Evolutionary conservation across 2,113 vertebrate species (phyloP), one percentile per base, ranked within the genome.

Genomic region (Kryptolebias marmoratus): DNA sequence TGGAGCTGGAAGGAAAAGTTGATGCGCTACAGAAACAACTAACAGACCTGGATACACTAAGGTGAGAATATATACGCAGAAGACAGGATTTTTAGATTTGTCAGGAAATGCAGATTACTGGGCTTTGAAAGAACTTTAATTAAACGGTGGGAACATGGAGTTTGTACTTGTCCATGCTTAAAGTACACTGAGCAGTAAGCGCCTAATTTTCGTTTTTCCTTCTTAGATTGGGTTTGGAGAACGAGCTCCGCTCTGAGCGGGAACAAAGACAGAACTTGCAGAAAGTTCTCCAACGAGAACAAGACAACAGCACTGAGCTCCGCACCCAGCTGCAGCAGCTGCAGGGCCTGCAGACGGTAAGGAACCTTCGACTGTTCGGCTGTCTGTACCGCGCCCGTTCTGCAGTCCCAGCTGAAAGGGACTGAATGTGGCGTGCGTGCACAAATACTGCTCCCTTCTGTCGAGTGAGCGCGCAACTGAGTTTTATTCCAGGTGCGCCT

Each of bases 291-390:
- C 95, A 96, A 79, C 93, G 90, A 18, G 97, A 99, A 75, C 96
- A 95, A 73, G 97, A 98, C 81, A 94, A 94, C 73, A 94, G 95
- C 42, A 4, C 83, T 1, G 94, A 97, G 70, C 95, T 99, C 39
- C 95, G 93, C 88, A 95, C 95, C 18, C 96, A 99, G 87, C 82
- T 99, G 44, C 95, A 98, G 15, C 97, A 99, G 86, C 94, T 97
- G 27, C 94, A 96, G 77, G 96, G 96, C n/a, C 85, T 99, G 55
- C 93, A 96, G 75, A 93, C 58, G 73, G 93, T 93, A 22, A 22
- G 22, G 22, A 22, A 22, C 22, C 22, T 22, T 22, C 22, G 22
- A 22, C 22, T 22, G 22, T 36, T 36, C 7, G 32, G 32, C 7
- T 36, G 7, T 36, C 7, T 36, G 32, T 36, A 36, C 7, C 32